These are phyloP conservation scores for Lordiphosa mommai DNA, from an alignment of 1,140 invertebrate genomes.

Conservation along the genomic window DNA sequence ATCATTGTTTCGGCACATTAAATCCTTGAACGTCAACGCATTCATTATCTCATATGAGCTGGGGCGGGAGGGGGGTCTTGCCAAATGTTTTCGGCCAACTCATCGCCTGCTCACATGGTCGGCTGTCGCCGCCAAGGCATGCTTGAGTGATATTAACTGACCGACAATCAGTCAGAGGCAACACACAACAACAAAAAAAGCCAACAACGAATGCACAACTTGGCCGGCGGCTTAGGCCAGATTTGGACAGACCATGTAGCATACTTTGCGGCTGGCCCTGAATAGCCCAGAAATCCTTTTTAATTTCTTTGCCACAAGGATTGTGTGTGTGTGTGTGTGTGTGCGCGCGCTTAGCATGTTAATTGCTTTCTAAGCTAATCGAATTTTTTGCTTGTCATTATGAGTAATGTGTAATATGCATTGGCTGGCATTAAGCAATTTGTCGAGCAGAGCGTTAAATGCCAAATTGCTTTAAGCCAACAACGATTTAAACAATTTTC, in stretches of 20 bases:
- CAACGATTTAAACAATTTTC: constrained; percentile 34
- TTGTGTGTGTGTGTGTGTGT: constrained; percentile 4
- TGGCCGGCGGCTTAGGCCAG: constrained; percentile 53
- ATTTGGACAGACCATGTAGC: constrained; percentile 40
- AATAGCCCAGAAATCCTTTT: constrained; percentile 49
- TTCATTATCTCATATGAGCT: constrained; percentile 64
- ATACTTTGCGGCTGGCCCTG: constrained; percentile 42
- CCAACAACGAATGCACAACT: constrained; percentile 26
- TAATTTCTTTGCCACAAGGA: constrained; percentile 25
- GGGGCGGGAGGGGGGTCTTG: neutral
- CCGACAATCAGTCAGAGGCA: constrained; percentile 69
- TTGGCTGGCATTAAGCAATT: constrained; percentile 56
- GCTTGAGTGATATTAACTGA: constrained; percentile 77
- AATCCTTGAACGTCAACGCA: constrained; percentile 77
- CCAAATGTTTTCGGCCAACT: constrained; percentile 56
- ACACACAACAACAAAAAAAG: constrained; percentile 32
- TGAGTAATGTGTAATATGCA: constrained; percentile 63
- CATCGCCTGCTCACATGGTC: constrained; percentile 61
- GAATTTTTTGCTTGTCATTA: constrained; percentile 75
- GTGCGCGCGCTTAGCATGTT: constrained; percentile 52
- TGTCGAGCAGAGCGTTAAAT: constrained; percentile 45
- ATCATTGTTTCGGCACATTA: constrained; percentile 78
- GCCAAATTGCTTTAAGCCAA: constrained; percentile 65
- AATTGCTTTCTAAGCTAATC: constrained; percentile 74
- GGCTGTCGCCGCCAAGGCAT: constrained; percentile 43